Evolutionary conservation across 2,797 vertebrate genomes (phyloP).

Genomic region (Alectoris magna): DNA sequence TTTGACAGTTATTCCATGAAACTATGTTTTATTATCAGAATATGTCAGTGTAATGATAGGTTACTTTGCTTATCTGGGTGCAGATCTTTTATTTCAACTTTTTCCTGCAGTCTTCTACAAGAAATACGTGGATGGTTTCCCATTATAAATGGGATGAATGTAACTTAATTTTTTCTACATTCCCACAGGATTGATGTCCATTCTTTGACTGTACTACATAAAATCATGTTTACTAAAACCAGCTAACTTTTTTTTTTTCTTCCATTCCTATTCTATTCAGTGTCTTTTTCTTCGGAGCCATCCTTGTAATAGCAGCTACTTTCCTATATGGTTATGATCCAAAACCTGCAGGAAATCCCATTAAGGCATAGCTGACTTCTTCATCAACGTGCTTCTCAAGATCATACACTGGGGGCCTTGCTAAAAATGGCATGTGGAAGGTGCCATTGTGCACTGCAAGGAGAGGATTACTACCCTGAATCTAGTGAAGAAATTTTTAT

Average conservation of each 20-base stretch:
- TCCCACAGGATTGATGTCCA: background rate
- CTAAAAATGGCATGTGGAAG: slow-evolving; percentile 40
- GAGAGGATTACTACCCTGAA: slow-evolving; percentile 38
- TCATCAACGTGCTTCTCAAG: slow-evolving; percentile 55
- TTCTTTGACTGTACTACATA: slow-evolving; percentile 21
- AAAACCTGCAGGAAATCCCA: slow-evolving; percentile 88
- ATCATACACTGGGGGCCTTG: slow-evolving; percentile 51
- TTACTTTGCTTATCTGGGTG: background rate
- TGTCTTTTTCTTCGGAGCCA: slow-evolving; percentile 93
- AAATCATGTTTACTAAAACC: slow-evolving; percentile 20
- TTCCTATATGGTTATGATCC: slow-evolving; percentile 96
- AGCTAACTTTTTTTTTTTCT: background rate
- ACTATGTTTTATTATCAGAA: background rate
- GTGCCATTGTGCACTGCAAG: slow-evolving; percentile 36
- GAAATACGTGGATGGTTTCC: background rate
- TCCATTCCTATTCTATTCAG: slow-evolving; percentile 75
- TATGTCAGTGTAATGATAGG: background rate
- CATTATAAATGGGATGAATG: background rate
- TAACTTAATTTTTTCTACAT: background rate
- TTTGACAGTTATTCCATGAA: background rate
- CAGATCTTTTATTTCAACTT: background rate
- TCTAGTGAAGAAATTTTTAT: slow-evolving; percentile 13
- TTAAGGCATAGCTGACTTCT: slow-evolving; percentile 86
- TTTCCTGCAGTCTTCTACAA: background rate
- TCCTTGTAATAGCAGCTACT: slow-evolving; percentile 94